Conservation (phyloP, 2,888 invertebrate species). For the Ennomos quercinarius region DNA sequence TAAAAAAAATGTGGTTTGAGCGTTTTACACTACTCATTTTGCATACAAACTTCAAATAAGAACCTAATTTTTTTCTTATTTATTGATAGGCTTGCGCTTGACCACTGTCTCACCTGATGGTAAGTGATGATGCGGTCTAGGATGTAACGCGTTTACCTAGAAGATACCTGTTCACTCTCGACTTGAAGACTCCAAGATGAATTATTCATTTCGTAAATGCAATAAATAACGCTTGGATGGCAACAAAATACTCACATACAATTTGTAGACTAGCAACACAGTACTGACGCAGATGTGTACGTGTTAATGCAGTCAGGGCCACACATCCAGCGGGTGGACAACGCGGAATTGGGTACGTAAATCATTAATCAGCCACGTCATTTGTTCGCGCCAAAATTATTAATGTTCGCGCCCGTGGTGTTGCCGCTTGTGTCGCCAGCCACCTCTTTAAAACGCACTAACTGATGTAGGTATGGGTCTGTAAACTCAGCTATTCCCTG, state of each 20-base stretch:
- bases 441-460: conserved; percentile 74
- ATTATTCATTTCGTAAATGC: too few relatives aligned
- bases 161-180: too few relatives aligned
- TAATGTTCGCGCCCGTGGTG: conserved; percentile 65
- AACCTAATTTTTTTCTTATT: too few relatives aligned
- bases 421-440: conserved; percentile 54
- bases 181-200: too few relatives aligned
- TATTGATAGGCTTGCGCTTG: too few relatives aligned
- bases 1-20: too few relatives aligned
- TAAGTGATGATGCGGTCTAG: too few relatives aligned
- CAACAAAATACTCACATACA: background rate
- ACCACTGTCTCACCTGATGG: too few relatives aligned
- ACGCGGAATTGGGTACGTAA: conserved; percentile 77
- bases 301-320: conserved; percentile 41
- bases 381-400: conserved; percentile 82
- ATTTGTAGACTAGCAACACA: conserved; percentile 14
- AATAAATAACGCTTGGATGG: background rate
- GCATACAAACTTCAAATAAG: too few relatives aligned
- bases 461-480: background rate
- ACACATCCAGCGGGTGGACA: conserved; percentile 54
- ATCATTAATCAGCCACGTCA: conserved; percentile 83
- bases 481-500: background rate
- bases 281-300: conserved; percentile 32
- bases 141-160: too few relatives aligned
- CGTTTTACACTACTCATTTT: too few relatives aligned